Evolutionary conservation across 2,113 vertebrate species (phyloP), one percentile per base, ranked within the genome.

Genomic region (Saccopteryx leptura): DNA sequence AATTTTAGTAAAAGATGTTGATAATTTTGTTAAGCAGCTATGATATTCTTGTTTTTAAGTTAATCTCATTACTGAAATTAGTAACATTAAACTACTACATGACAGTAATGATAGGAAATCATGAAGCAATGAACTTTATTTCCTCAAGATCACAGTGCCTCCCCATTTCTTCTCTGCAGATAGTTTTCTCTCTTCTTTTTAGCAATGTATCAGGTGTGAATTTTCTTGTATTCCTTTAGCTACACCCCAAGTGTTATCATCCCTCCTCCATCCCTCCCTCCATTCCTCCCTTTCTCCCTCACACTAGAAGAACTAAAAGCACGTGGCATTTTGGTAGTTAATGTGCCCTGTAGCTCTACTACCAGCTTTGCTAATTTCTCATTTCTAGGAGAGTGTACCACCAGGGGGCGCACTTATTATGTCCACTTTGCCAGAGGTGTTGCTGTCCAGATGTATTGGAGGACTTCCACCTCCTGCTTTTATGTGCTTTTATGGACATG

Each of bases 21-120:
- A 74, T 75, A 4, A 7, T 39, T 46, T 46, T 87, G 15, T 71
- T 82, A 46, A 82, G 50, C 7, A 85, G 17, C 31, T 75, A 1
- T 79, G 28, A 39, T 80, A n/a, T 72, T 83, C 28, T 28, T 94
- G 28, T 90, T 93, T 93, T 93, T 61, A 75, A 95, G 31, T 92
- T 72, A 86, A 79, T 63, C 39, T 78, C 54, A 54, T 68, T 87
- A 84, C 71, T 94, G 84, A 84, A 87, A 50, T 96, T 86, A 31
- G 19, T 71, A 79, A 81, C 28, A 39, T 63, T 95, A 48, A 88
- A 87, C 60, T 71, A 33, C 26, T 80, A 0, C 8, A 4, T 81
- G 39, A 72, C 94, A 85, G 54, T 54, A 80, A 15, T 50, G 46
- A 58, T 86, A 61, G 12, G 60, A 93, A 94, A 31, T 94, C 14